phyloP scores from a whole-genome alignment of 2,797 vertebrate genomes.

The Limosa lapponica region DNA sequence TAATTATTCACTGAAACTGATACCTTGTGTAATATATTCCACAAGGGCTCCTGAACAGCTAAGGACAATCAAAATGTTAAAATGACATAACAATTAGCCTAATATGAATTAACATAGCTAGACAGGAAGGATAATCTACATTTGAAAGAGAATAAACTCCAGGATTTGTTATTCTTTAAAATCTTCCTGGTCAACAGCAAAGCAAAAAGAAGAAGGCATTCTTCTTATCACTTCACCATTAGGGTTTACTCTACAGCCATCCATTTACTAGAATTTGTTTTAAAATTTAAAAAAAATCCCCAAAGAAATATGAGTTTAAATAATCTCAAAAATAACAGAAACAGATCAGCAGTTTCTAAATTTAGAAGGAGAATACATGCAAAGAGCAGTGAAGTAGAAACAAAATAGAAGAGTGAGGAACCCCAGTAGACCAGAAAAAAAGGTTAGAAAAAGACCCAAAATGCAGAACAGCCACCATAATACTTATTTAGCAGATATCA shows the following conservation, averaged over 20 bases:
- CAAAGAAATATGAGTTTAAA: neutral
- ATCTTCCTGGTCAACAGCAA: neutral
- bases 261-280: neutral
- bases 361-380: neutral
- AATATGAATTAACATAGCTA: neutral
- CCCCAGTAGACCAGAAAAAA: neutral
- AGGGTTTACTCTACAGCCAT: neutral
- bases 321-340: neutral
- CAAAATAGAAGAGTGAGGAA: neutral
- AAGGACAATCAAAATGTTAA: neutral
- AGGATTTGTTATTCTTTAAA: neutral
- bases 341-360: neutral
- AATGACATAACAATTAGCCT: neutral
- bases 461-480: neutral
- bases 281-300: neutral
- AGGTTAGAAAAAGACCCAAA: neutral
- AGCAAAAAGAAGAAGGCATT: neutral
- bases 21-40: neutral
- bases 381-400: neutral
- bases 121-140: neutral
- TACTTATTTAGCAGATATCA: neutral
- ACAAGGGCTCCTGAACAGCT: neutral
- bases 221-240: neutral
- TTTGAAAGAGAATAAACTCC: neutral
- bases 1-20: neutral